A percentile compares a stretch with the other conserved stretches of the same genome.
phyloP scores from a whole-genome alignment of 2,888 invertebrate genomes.

The Aleiodes leptofemur region DNA sequence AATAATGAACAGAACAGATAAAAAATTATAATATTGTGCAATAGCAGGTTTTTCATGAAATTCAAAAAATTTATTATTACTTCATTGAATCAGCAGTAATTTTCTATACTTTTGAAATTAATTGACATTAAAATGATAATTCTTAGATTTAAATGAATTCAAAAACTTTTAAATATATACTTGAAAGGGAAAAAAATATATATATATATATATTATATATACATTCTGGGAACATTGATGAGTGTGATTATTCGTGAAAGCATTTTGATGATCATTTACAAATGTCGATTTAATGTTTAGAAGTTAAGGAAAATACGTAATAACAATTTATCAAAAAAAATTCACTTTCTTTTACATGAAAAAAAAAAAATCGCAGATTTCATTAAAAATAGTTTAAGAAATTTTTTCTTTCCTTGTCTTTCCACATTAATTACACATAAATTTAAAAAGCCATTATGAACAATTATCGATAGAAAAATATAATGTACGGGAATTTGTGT shows the following conservation, averaged over 20 bases:
- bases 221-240: conserved; percentile 37
- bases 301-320: conserved; percentile 15
- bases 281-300: conserved; percentile 52
- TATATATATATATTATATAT: background rate
- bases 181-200: background rate
- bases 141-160: conserved; percentile 5
- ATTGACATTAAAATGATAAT: conserved; percentile 1
- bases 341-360: too few relatives aligned
- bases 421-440: background rate
- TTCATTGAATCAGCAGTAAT: background rate
- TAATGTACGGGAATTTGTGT: background rate
- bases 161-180: conserved; percentile 13
- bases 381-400: too few relatives aligned
- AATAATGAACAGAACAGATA: too few relatives aligned
- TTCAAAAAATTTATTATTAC: conserved; percentile 8
- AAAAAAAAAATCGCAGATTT: too few relatives aligned
- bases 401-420: background rate
- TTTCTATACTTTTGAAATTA: background rate
- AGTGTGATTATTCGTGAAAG: conserved; percentile 39
- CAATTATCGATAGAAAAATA: background rate
- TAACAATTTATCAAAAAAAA: conserved; percentile 43
- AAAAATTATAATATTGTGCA: too few relatives aligned
- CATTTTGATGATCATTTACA: conserved; percentile 52
- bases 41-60: too few relatives aligned
- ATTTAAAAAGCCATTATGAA: background rate